A percentile compares a stretch with the other conserved stretches of the same genome.
phyloP scores from a whole-genome alignment of 1,140 invertebrate species.

The Drosophila lacteicornis region DNA sequence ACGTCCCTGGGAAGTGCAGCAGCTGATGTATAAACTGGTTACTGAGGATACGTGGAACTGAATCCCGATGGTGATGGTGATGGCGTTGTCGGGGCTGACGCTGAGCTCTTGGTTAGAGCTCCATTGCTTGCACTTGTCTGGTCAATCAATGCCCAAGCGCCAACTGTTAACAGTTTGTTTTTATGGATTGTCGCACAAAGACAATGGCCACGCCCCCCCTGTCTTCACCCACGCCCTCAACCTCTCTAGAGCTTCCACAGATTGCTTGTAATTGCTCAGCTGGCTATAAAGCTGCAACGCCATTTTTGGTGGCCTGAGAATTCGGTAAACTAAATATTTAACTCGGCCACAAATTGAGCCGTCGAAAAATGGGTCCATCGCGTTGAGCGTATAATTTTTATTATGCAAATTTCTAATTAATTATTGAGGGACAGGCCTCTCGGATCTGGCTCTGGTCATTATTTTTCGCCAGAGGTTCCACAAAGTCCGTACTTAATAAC shows the following conservation, averaged over 20 bases:
- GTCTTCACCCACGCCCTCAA: background rate
- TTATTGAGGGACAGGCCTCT: constrained; percentile 49
- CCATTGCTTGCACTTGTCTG: constrained; percentile 80
- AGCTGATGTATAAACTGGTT: constrained; percentile 62
- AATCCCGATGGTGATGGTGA: constrained; percentile 18
- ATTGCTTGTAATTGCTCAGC: constrained; percentile 68
- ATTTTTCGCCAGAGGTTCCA: constrained; percentile 28
- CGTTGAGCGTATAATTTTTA: constrained; percentile 35
- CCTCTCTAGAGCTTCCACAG: constrained; percentile 8
- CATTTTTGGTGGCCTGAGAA: background rate
- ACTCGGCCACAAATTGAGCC: constrained; percentile 56
- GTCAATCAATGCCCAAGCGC: constrained; percentile 73
- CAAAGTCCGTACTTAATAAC: constrained; percentile 68
- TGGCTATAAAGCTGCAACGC: constrained; percentile 68
- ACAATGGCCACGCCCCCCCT: constrained; percentile 47
- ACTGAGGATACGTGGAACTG: constrained; percentile 20
- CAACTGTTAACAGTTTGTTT: constrained; percentile 80
- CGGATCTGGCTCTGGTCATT: constrained; percentile 26
- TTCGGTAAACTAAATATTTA: constrained; percentile 72
- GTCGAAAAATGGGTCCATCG: constrained; percentile 21
- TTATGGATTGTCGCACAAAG: constrained; percentile 77
- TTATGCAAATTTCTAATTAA: constrained; percentile 70
- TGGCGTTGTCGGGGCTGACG: constrained; percentile 19
- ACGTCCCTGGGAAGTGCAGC: constrained; percentile 67
- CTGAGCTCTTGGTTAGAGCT: constrained; percentile 42